Base-by-base conservation (phyloP, 2,888 invertebrate genomes). In the Dione vanillae region DNA sequence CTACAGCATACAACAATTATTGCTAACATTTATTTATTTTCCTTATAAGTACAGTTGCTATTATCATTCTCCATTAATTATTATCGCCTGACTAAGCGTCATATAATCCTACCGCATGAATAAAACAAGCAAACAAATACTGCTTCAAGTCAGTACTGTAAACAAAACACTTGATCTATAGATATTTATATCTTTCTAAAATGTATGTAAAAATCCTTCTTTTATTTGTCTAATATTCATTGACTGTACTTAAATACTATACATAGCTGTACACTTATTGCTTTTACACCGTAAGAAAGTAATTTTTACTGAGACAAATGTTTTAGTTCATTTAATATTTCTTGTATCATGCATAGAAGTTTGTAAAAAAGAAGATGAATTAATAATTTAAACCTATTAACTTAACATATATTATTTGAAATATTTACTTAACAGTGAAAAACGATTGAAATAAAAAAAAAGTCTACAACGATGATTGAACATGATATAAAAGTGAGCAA, bases 71-170 rank as follows among this genome's bases (percentile, higher is more conserved):
- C 54, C 62, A 71, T 71, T 71, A 71, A 58, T 66, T 64, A 82
- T 85, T 83, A 85, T 85, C 52, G 58, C 56, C 54, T 70, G 70
- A 72, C 72, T 72, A 70, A 70, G 65, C 41, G 56, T 37, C 43
- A 40, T 58, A 67, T 43, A 72, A 64, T 72, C 52, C 58, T 64
- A 58, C 51, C 68, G 10, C 43, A 45, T 61, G 69, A 62, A 72
- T 72, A 72, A 66, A 72, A 66, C 41, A 65, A 65, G 51, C 35
- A 52, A 16, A 61, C 64, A 51, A 61, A 65, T 65, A 40, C 35
- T 14, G 14, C 16, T 43, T 59, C 19, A 14, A 54, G 54, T n/a
- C 35, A 54, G 35, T 35, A 56, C 45, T 10, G 27, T 61, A 67
- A 64, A 56, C 49, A 35, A 37, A 12, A 66, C 16, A 67, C 41